phyloP scores from a whole-genome alignment of 2,797 vertebrate genomes.

The Acipenser ruthenus region DNA sequence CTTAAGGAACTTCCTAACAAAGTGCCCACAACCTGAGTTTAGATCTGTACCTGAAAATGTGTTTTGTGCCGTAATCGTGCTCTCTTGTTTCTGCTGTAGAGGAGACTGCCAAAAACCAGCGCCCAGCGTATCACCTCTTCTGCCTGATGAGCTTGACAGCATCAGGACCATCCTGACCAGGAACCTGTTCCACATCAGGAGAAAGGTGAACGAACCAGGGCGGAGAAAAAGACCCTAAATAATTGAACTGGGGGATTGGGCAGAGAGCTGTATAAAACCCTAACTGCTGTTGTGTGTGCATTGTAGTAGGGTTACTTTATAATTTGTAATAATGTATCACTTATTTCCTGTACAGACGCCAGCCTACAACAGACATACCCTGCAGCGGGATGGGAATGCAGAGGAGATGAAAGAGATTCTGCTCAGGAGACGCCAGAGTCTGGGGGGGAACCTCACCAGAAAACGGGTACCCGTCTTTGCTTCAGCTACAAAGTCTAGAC shows the following conservation, averaged over 20 bases:
- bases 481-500: no score
- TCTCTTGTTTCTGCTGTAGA: conserved; percentile 19
- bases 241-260: background rate
- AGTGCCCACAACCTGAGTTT: no score
- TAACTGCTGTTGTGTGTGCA: background rate
- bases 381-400: conserved; percentile 46
- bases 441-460: conserved; percentile 35
- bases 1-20: no score
- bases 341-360: conserved; percentile 40
- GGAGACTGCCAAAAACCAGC: conserved; percentile 21
- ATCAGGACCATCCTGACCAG: conserved; percentile 65
- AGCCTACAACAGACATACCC: conserved; percentile 67
- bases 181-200: conserved; percentile 68
- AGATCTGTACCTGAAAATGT: no score
- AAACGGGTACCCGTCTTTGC: conserved; percentile 29
- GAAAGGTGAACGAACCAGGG: conserved; percentile 43
- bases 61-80: no score
- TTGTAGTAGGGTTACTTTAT: background rate
- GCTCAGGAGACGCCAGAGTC: conserved; percentile 53
- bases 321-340: background rate
- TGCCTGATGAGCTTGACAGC: conserved; percentile 58
- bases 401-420: conserved; percentile 49
- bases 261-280: background rate
- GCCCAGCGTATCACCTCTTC: conserved; percentile 33
- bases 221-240: background rate